phyloP scores from a whole-genome alignment of 2,113 vertebrate genomes.

The Lagopus leucura region DNA sequence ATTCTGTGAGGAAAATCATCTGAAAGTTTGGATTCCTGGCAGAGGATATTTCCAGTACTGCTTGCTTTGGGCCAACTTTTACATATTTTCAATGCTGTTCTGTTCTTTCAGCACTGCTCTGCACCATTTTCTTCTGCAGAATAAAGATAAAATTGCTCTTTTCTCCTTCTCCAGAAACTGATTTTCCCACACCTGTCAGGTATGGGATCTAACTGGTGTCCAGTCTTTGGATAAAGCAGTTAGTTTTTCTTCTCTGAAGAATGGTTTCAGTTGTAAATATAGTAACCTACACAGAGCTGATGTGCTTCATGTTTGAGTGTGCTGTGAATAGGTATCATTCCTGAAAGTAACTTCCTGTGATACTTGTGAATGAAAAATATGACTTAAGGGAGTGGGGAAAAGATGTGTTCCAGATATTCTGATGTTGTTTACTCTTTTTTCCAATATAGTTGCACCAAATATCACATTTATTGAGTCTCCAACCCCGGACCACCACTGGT shows the following conservation, averaged over 20 bases:
- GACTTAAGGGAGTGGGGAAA: not conserved
- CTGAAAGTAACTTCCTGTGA: not conserved
- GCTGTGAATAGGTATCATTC: not conserved
- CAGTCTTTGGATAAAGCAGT: not conserved
- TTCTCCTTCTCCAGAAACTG: not conserved
- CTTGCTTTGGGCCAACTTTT: not conserved
- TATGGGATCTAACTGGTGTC: not conserved
- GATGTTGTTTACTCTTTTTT: conserved; percentile 75
- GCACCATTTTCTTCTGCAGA: not conserved
- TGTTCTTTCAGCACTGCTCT: not conserved
- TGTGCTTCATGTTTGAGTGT: not conserved
- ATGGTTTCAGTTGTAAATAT: not conserved
- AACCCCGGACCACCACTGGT: conserved; percentile 95
- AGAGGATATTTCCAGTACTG: not conserved
- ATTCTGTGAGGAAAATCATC: not conserved
- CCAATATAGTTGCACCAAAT: conserved; percentile 87
- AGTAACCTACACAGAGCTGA: not conserved
- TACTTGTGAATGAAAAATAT: not conserved
- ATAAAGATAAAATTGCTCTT: not conserved
- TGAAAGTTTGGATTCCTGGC: conserved; percentile 6
- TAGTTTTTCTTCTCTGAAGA: conserved; percentile 16
- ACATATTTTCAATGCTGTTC: not conserved
- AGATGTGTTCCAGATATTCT: conserved; percentile 14
- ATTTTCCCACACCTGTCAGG: not conserved
- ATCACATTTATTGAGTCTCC: conserved; percentile 93